Base-by-base conservation (phyloP, 2,888 invertebrate genomes). In the Eugnorisma glareosa region DNA sequence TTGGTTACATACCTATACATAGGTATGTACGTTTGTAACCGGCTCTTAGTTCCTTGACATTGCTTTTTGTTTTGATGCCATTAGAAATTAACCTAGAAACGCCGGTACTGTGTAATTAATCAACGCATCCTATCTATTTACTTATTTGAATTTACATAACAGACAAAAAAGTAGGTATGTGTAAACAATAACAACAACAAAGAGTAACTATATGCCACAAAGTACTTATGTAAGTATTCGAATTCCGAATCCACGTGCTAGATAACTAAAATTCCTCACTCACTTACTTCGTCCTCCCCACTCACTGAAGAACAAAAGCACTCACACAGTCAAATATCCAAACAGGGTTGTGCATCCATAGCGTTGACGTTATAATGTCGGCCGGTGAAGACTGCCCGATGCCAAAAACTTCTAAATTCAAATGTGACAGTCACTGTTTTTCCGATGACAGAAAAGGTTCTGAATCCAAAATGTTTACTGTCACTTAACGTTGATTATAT, bases 251-350 rank as follows among this genome's bases (percentile, higher is more conserved):
- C 80, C 84, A 80, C 67, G 83, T 78, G 78, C 59, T 75, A 75
- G 21, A n/a, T 71, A 61, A 84, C 86, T 82, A 81, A 88, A 87
- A 88, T 84, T 78, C 88, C 91, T 86, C 93, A 94, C 94, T 94
- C 94, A 95, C 95, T 93, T 94, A 93, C 88, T 89, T 90, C 87
- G 91, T 89, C 89, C 90, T 90, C 88, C 91, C 54, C 85, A 83
- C 93, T 93, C 94, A 93, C 94, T 91, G 93, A 90, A 91, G 86
- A 85, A 90, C 86, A 91, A 93, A 93, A 91, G 92, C 96, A 96
- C 96, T 96, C 95, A 96, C 96, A 94, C 94, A 93, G 86, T 92
- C 91, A 92, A 89, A 89, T 86, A 92, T 92, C 91, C 92, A 54
- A 77, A 85, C 77, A 92, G 91, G 87, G 93, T 88, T 92, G 93